Conservation (phyloP, 2,113 vertebrate species). For the Zingel zingel region DNA sequence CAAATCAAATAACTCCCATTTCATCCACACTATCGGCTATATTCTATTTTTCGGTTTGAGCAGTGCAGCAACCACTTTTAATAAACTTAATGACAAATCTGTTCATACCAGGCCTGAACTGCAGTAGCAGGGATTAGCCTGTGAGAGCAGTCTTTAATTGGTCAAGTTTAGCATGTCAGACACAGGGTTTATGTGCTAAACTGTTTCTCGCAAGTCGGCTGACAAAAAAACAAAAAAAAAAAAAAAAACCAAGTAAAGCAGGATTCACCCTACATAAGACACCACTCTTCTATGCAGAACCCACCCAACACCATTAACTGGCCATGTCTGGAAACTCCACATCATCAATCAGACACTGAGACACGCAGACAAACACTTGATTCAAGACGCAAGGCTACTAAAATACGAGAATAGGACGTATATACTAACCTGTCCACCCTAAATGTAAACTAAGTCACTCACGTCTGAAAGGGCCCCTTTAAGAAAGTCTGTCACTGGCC, state of each 20-base stretch:
- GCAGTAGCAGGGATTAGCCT: conserved; percentile 37
- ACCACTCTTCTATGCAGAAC: conserved; percentile 20
- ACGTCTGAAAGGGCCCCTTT: conserved; percentile 61
- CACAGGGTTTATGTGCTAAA: not conserved
- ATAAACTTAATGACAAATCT: not conserved
- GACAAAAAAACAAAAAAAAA: not conserved
- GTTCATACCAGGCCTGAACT: not conserved
- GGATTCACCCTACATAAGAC: conserved; percentile 35
- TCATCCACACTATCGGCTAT: not conserved
- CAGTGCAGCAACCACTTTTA: not conserved
- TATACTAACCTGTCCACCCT: conserved; percentile 53
- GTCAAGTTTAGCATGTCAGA: conserved; percentile 17
- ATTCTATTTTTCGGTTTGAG: not conserved
- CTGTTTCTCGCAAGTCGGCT: not conserved
- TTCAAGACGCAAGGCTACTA: conserved; percentile 41
- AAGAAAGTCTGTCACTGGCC: conserved; percentile 34
- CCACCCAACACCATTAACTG: conserved; percentile 9
- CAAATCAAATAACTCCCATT: not conserved
- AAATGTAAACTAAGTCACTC: conserved; percentile 67
- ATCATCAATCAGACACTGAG: conserved; percentile 31
- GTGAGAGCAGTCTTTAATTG: not conserved
- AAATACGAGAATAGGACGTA: conserved; percentile 33
- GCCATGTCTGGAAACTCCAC: conserved; percentile 53
- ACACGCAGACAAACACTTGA: conserved; percentile 52
- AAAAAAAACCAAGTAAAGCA: not conserved